Base-by-base conservation (phyloP, 2,113 vertebrate species). In the Uropsilus gracilis region DNA sequence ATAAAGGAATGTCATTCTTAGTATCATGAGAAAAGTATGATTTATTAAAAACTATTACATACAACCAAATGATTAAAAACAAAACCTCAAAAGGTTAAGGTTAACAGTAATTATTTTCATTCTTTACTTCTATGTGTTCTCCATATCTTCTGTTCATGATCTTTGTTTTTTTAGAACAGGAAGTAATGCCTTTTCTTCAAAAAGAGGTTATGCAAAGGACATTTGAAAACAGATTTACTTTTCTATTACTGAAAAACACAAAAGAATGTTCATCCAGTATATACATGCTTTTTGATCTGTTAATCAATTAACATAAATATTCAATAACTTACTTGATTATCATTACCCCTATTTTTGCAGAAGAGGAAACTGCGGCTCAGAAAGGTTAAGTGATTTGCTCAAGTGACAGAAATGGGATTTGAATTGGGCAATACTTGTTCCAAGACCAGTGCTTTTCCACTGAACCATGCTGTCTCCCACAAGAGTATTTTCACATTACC, bases 401-500 rank as follows among this genome's bases (percentile, higher is more conserved):
- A 86, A 94, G 75, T 86, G 83, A 95, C 64, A 95, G 78, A 91
- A 66, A 10, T 91, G 83, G 89, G 75, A 95, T 86, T 91, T 97
- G 42, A 95, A 94, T 94, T 91, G 3, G 1, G 46, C 61, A 95
- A 93, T 72, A 85, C 46, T 72, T 87, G 46, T 93, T 95, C 91
- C 95, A 94, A 95, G 91, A 75, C 95, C 91, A 93, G 83, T 71
- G 71, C 42, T 94, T 94, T 93, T 91, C 78, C 50, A 92, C 53
- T 89, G 57, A 96, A 89, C 76, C 46, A 94, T 42, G 75, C 80
- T 93, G 78, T 14, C 34, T 85, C 93, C 83, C 96, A 76, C 89
- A 84, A 95, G 95, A 96, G 81, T 59, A 77, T 94, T 94, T 96
- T 72, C 95, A 91, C 83, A 96, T 92, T 84, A 96, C 93, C 86